Evolutionary conservation across 1,140 invertebrate genomes (phyloP), one percentile per base, ranked within the genome.

Genomic region (Brachionus asplanchnoidis): DNA sequence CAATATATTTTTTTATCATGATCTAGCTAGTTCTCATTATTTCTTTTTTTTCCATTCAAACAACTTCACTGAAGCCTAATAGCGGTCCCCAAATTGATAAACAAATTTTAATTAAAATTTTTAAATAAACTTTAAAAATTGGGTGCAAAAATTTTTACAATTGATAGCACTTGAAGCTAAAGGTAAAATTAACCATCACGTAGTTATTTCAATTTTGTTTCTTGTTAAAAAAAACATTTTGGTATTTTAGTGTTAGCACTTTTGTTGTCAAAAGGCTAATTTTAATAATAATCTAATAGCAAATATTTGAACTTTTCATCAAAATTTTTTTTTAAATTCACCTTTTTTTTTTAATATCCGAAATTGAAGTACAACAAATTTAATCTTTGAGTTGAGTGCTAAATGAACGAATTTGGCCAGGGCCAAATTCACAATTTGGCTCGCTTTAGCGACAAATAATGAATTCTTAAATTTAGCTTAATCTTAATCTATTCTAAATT

Each of bases 1-100:
- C 12, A 40, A 68, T 28, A 36, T 36, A n/a, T 28, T 68, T 68
- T n/a, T 68, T 68, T 68, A 68, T 68, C 66, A 68, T 68, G 66
- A 68, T 68, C 66, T 32, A 68, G 26, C 26, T 68, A 68, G 53
- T 60, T 60, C 53, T 68, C 26, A 68, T 68, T 40, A 68, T 68
- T n/a, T 68, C 17, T 28, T 26, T 65, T 66, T 66, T 68, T 32
- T 68, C 4, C n/a, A 20, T 60, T 17, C 8, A 60, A 40, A 40
- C 12, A 68, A 68, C 66, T 68, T 11, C n/a, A 26, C 14, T 68
- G 66, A 68, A 28, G 23, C 66, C 32, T 68, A 40, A 68, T 68
- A 68, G 32, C 66, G 66, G 66, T 32, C 66, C 66, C 9, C n/a
- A 68, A 68, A 68, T 60, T 60, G 53, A 60, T 60, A 60, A 60